A percentile compares a stretch with the other conserved stretches of the same genome.
Evolutionary conservation across 2,888 invertebrate genomes (phyloP).

Genomic region (Pollenia amentaria): DNA sequence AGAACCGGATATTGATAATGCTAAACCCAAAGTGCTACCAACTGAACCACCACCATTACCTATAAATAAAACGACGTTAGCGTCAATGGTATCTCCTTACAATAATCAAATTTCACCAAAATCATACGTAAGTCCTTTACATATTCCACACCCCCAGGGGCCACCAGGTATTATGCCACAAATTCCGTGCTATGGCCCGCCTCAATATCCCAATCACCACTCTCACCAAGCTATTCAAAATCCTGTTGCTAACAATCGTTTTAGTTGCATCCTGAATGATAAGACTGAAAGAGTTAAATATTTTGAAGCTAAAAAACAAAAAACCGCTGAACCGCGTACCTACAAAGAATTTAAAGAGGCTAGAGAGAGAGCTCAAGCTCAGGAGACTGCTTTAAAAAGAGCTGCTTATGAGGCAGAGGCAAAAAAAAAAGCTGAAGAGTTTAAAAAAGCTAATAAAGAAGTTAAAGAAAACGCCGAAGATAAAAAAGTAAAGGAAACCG

Average conservation of each 20-base stretch:
- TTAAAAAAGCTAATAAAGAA: slow-evolving; percentile 26
- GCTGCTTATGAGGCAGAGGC: slow-evolving; percentile 58
- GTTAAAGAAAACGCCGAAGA: background rate
- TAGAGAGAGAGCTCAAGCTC: slow-evolving; percentile 76
- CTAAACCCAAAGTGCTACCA: slow-evolving; percentile 15
- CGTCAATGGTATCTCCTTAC: background rate
- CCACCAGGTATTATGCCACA: background rate
- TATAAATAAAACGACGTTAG: background rate
- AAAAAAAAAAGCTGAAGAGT: slow-evolving; percentile 35
- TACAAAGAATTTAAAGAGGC: slow-evolving; percentile 80
- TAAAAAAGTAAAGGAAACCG: background rate
- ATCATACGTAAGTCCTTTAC: slow-evolving; percentile 5
- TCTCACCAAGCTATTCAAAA: background rate
- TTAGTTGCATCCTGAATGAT: slow-evolving; percentile 78
- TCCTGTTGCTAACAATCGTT: slow-evolving; percentile 58
- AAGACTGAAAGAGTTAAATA: slow-evolving; percentile 78
- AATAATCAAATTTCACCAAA: slow-evolving; percentile 24
- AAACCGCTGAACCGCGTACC: slow-evolving; percentile 77
- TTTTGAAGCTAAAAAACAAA: slow-evolving; percentile 78
- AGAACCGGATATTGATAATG: slow-evolving; percentile 59
- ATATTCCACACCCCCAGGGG: background rate
- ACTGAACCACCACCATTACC: background rate
- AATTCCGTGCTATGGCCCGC: background rate
- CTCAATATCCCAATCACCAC: slow-evolving; percentile 4
- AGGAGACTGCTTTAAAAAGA: slow-evolving; percentile 63